These are phyloP conservation scores for Microhierax caerulescens DNA, from an alignment of 2,797 vertebrate species.

Conservation along the genomic window DNA sequence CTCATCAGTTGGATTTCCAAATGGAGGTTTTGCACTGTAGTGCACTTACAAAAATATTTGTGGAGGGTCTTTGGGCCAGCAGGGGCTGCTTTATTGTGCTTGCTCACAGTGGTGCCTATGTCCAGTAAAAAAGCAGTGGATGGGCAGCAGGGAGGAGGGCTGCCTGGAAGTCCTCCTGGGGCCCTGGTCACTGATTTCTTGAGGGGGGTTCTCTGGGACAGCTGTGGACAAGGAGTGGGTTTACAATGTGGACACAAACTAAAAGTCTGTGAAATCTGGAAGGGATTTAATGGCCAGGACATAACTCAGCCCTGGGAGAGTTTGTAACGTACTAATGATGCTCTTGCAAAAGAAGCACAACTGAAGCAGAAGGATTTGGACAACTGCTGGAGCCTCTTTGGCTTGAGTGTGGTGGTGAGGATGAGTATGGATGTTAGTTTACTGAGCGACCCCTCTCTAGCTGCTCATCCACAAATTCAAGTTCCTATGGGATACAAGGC, in stretches of 20 bases:
- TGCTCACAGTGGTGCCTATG: background rate
- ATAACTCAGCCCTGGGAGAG: background rate
- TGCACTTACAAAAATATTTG: background rate
- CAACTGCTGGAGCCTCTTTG: background rate
- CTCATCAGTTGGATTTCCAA: background rate
- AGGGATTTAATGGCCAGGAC: background rate
- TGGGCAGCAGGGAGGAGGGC: background rate
- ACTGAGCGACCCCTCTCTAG: background rate
- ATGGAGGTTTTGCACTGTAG: background rate
- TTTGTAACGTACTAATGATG: background rate
- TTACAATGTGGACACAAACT: background rate
- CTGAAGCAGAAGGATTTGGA: background rate
- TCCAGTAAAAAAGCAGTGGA: background rate
- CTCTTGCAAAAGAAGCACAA: background rate
- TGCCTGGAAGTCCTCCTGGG: background rate
- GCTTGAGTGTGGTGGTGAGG: background rate
- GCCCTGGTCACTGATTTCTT: background rate
- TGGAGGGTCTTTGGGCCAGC: background rate
- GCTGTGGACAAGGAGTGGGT: background rate
- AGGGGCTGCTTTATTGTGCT: background rate
- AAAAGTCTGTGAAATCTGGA: background rate
- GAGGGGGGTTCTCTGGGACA: background rate
- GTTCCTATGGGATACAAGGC: background rate
- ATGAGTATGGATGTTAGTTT: no score
- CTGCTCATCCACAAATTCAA: background rate